These are phyloP conservation scores for Scaptomyza graminum DNA, from an alignment of 1,140 invertebrate species.

Conservation along the genomic window DNA sequence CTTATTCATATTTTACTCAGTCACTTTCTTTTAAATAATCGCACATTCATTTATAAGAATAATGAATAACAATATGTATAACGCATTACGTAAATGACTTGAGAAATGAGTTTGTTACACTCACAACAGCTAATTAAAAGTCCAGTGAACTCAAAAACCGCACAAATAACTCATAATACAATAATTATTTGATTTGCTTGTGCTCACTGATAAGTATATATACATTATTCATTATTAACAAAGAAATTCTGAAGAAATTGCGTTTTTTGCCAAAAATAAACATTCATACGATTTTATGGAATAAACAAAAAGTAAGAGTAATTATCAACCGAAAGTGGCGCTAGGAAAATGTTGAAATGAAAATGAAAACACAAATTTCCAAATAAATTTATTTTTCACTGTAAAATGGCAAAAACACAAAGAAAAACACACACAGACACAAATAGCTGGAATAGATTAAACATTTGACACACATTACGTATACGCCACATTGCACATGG, in stretches of 20 bases:
- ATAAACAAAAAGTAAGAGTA: conserved; percentile 30
- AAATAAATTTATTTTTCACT: neutral
- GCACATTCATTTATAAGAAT: neutral
- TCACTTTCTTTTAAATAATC: neutral
- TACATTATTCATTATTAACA: neutral
- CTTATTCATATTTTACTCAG: neutral
- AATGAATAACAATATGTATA: conserved; percentile 8
- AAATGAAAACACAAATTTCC: neutral
- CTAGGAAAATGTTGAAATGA: neutral
- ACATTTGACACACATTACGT: conserved; percentile 49
- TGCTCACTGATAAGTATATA: neutral
- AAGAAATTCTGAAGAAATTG: neutral
- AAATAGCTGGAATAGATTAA: neutral
- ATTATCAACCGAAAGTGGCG: conserved; percentile 31
- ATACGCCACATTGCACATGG: conserved; percentile 36
- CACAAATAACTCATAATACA: neutral
- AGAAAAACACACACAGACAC: neutral
- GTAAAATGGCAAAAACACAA: conserved; percentile 1
- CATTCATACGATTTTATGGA: neutral
- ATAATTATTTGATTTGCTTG: neutral
- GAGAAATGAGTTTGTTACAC: neutral
- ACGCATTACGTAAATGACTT: neutral
- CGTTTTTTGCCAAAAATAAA: neutral
- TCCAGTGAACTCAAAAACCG: neutral
- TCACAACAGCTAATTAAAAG: neutral